Conservation (phyloP, 2,113 vertebrate species). For the Talpa occidentalis region DNA sequence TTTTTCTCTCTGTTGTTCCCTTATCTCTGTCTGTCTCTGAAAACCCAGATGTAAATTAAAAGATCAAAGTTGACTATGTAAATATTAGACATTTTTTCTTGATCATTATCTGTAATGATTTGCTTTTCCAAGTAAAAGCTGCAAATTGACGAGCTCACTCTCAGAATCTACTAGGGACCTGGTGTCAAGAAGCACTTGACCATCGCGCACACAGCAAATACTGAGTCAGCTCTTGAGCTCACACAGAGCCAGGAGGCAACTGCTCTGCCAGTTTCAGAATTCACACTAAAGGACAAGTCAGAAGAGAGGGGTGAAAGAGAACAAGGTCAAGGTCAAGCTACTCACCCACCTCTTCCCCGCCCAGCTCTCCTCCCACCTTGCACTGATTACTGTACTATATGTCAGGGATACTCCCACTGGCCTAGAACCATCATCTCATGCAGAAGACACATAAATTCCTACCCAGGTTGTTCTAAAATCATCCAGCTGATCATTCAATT, state of each 20-base stretch:
- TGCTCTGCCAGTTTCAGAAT: neutral
- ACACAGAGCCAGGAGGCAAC: neutral
- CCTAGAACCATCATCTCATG: slow-evolving; percentile 65
- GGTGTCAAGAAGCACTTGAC: slow-evolving; percentile 73
- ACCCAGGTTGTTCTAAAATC: slow-evolving; percentile 72
- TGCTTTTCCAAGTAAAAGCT: neutral
- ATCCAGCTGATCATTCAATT: slow-evolving; percentile 75
- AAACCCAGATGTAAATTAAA: slow-evolving; percentile 24
- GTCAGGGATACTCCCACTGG: slow-evolving; percentile 49
- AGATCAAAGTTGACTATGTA: neutral
- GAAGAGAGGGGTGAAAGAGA: slow-evolving; percentile 43
- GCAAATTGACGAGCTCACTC: neutral
- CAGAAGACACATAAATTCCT: slow-evolving; percentile 66
- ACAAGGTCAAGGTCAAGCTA: slow-evolving; percentile 47
- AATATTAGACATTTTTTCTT: neutral
- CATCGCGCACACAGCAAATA: slow-evolving; percentile 24
- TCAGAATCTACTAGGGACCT: neutral
- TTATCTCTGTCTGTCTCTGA: neutral
- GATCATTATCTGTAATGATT: slow-evolving; percentile 25
- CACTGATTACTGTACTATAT: slow-evolving; percentile 17
- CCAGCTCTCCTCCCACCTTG: neutral
- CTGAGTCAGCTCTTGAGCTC: neutral
- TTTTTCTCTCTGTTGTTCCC: neutral
- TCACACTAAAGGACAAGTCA: slow-evolving; percentile 43
- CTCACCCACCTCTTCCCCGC: neutral